phyloP scores from a whole-genome alignment of 1,140 invertebrate species.

The Drosophila yakuba region DNA sequence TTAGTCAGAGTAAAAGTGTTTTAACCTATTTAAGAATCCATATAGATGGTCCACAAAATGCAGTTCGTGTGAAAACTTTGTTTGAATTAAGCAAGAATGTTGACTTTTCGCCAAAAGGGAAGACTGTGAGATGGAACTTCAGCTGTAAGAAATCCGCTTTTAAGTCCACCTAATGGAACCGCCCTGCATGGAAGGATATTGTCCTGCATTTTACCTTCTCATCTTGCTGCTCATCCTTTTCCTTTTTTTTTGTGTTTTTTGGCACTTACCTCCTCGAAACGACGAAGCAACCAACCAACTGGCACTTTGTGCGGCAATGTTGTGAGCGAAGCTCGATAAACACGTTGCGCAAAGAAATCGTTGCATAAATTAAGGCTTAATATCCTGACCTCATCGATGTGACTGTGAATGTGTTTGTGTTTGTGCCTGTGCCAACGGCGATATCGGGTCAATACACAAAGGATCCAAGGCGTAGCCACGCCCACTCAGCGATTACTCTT shows the following conservation, averaged over 20 bases:
- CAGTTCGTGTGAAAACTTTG: no score
- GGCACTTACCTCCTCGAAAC: neutral
- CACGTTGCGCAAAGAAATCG: conserved; percentile 67
- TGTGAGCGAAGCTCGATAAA: conserved; percentile 49
- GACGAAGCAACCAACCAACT: neutral
- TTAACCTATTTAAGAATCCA: no score
- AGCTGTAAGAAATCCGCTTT: neutral
- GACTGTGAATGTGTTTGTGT: neutral
- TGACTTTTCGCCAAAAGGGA: neutral
- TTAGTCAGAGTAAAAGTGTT: no score
- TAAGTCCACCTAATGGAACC: conserved; percentile 4
- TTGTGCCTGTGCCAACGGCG: conserved; percentile 45
- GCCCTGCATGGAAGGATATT: neutral
- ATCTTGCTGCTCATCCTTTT: neutral
- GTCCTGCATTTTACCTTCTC: neutral
- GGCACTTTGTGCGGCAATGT: conserved; percentile 19
- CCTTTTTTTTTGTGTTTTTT: neutral
- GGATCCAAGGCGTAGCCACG: neutral
- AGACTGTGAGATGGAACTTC: neutral
- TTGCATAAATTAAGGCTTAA: conserved; percentile 71
- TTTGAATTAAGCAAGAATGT: conserved; percentile 9
- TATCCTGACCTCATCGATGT: conserved; percentile 55
- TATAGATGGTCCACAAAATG: no score
- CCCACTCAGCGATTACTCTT: conserved; percentile 29
- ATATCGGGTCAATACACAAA: conserved; percentile 31